phyloP scores from a whole-genome alignment of 2,888 invertebrate species.

The Silvanus unidentatus region DNA sequence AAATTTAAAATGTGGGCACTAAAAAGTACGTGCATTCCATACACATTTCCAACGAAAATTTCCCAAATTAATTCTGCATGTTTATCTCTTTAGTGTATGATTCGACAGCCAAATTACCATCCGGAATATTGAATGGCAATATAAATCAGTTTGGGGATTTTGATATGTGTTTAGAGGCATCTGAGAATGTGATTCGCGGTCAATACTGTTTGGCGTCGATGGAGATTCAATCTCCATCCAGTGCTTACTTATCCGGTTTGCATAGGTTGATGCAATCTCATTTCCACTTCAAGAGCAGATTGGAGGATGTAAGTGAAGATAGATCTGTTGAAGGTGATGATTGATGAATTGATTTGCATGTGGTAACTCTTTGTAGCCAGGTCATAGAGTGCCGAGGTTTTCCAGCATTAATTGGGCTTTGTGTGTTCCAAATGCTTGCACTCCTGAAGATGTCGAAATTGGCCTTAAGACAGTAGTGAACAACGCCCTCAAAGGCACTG shows the following conservation, averaged over 20 bases:
- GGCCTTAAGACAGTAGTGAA: conserved; percentile 50
- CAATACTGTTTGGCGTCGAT: conserved; percentile 62
- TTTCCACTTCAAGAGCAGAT: conserved; percentile 57
- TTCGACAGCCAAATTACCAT: conserved; percentile 43
- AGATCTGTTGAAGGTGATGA: too few relatives aligned
- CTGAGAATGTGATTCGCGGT: conserved; percentile 47
- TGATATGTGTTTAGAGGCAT: conserved; percentile 40
- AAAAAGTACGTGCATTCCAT: conserved; percentile 36
- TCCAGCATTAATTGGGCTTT: conserved; percentile 63
- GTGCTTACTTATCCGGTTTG: conserved; percentile 48
- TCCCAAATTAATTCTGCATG: neutral
- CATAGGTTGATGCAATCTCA: conserved; percentile 56
- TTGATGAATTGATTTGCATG: too few relatives aligned
- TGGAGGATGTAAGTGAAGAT: conserved; percentile 58
- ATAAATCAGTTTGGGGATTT: conserved; percentile 45
- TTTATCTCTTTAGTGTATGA: conserved; percentile 42
- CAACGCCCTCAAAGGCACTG: conserved; percentile 50
- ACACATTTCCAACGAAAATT: neutral
- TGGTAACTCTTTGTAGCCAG: conserved; percentile 50
- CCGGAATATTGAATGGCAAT: conserved; percentile 44
- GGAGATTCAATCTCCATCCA: conserved; percentile 48
- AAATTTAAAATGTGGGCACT: conserved; percentile 43
- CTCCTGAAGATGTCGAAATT: conserved; percentile 53
- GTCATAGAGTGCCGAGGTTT: conserved; percentile 63
- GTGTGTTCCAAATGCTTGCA: conserved; percentile 60